Conservation (phyloP, 2,113 vertebrate genomes). For the Okapia johnstoni region DNA sequence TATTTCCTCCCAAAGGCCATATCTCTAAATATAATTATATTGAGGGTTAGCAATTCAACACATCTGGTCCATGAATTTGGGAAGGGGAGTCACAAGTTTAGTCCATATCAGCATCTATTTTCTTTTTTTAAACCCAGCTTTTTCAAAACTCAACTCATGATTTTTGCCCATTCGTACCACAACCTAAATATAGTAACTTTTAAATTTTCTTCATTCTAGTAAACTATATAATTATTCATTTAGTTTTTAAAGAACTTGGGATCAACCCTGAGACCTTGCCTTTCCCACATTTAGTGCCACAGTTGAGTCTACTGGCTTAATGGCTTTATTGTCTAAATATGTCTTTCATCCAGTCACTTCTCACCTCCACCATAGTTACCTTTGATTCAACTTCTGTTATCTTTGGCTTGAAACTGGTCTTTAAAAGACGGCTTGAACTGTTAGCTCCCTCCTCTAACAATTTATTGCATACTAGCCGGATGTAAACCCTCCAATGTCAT, state of each 20-base stretch:
- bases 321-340: neutral
- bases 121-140: neutral
- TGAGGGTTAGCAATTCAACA: neutral
- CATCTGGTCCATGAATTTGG: neutral
- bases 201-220: neutral
- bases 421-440: neutral
- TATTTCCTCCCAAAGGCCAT: neutral
- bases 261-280: neutral
- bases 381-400: neutral
- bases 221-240: neutral
- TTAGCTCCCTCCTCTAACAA: accelerated
- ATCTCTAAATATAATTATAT: neutral
- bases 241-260: neutral
- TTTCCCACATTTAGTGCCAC: neutral
- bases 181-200: neutral
- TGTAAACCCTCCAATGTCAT: neutral
- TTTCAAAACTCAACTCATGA: neutral
- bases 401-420: neutral
- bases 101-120: neutral
- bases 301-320: neutral
- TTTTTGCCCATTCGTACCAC: neutral
- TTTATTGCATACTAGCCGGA: neutral
- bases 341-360: neutral
- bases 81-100: no score
- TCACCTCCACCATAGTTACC: neutral